Evolutionary conservation across 2,797 vertebrate genomes (phyloP).

Genomic region (Petrocephalus schoutedeni): DNA sequence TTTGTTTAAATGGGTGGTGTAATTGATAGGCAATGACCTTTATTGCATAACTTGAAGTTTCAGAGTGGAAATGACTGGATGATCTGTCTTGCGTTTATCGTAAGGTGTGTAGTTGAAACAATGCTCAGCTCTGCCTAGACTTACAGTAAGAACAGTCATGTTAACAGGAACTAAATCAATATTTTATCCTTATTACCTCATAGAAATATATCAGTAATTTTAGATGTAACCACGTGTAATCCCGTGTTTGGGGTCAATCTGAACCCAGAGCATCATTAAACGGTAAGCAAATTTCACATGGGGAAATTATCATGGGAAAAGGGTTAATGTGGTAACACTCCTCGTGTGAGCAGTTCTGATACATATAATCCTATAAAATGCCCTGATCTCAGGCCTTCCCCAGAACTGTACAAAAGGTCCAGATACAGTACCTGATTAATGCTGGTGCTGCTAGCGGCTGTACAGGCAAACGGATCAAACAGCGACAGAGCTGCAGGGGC

Average conservation of each 20-base stretch:
- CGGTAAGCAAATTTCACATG: too few species aligned
- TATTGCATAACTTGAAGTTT: background rate
- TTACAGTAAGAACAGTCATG: background rate
- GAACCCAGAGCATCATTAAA: too few species aligned
- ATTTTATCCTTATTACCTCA: background rate
- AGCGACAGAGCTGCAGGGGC: background rate
- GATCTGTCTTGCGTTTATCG: background rate
- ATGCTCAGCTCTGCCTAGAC: background rate
- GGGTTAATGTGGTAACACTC: background rate
- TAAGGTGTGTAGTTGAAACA: background rate
- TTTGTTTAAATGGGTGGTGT: background rate
- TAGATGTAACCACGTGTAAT: background rate
- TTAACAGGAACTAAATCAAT: background rate
- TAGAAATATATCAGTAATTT: background rate
- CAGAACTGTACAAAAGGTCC: background rate
- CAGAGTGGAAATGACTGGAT: background rate
- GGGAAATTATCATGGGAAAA: too few species aligned
- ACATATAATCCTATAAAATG: background rate
- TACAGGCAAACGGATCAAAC: background rate
- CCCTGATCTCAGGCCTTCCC: background rate
- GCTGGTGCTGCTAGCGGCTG: background rate
- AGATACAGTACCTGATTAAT: conserved; percentile 27
- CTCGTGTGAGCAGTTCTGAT: background rate
- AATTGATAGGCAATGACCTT: background rate
- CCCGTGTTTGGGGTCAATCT: too few species aligned